These are phyloP conservation scores for Oreocharis arfaki DNA, from an alignment of 2,113 vertebrate genomes.

Conservation along the genomic window DNA sequence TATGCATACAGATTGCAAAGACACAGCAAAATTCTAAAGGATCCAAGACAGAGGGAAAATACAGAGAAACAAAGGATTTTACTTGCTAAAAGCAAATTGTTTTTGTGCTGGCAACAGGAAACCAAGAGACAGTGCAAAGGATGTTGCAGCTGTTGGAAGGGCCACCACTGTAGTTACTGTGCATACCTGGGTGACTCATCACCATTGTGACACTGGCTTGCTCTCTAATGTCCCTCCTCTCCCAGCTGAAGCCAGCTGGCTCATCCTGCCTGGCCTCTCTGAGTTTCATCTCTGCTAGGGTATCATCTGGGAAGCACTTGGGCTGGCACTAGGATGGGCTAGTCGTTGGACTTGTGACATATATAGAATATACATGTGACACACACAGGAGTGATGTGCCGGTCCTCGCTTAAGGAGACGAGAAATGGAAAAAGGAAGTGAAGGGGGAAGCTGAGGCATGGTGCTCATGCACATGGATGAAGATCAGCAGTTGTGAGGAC, in stretches of 20 bases:
- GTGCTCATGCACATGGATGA: accelerated
- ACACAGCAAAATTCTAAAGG: background rate
- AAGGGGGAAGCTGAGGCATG: background rate
- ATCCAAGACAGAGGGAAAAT: background rate
- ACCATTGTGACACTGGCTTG: background rate
- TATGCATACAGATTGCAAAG: background rate
- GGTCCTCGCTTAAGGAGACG: background rate
- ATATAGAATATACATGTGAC: background rate
- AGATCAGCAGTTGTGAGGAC: background rate
- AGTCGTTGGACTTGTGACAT: background rate
- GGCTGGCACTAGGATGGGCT: background rate
- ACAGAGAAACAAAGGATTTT: background rate
- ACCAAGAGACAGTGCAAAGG: background rate
- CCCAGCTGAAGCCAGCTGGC: background rate
- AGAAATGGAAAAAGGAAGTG: background rate
- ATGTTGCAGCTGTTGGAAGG: background rate
- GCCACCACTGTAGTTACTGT: background rate
- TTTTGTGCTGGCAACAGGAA: slow-evolving; percentile 25
- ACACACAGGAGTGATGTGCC: background rate
- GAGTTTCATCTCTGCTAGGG: background rate
- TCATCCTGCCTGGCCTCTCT: background rate
- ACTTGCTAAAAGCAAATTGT: background rate
- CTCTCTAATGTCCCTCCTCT: background rate
- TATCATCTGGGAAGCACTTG: background rate
- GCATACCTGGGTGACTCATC: background rate